These are phyloP conservation scores for Anniella stebbinsi DNA, from an alignment of 2,797 vertebrate species.

Conservation along the genomic window DNA sequence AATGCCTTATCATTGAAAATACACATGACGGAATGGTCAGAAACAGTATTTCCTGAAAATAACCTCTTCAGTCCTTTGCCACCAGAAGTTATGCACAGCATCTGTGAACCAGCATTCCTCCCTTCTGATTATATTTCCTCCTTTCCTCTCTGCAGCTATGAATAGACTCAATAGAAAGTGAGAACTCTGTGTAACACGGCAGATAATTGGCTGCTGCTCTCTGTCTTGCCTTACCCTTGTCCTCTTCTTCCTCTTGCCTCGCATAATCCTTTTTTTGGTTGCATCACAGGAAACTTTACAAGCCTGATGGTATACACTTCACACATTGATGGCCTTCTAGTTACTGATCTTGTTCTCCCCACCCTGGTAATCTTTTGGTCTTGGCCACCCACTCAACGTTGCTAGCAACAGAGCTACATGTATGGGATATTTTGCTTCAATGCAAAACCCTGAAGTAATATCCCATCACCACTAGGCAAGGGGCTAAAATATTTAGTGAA, in stretches of 20 bases:
- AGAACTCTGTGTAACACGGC: background rate
- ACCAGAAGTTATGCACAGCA: background rate
- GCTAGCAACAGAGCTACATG: background rate
- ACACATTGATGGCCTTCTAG: background rate
- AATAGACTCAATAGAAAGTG: background rate
- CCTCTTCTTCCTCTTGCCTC: background rate
- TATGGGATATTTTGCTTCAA: background rate
- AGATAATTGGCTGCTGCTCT: background rate
- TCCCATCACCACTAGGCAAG: background rate
- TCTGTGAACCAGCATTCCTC: background rate
- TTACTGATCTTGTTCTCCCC: background rate
- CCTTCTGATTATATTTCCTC: background rate
- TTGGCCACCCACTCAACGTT: background rate
- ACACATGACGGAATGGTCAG: background rate
- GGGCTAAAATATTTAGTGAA: background rate
- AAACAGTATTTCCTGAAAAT: background rate
- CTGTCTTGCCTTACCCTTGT: background rate
- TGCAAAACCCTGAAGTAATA: constrained; percentile 12
- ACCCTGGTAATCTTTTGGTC: constrained; percentile 2
- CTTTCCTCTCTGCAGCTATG: constrained; percentile 5
- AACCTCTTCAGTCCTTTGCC: background rate
- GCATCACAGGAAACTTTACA: background rate
- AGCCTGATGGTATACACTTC: background rate
- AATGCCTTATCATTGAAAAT: background rate
- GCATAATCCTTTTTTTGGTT: background rate